Conservation (phyloP, 2,113 vertebrate genomes). For the Numenius arquata region DNA sequence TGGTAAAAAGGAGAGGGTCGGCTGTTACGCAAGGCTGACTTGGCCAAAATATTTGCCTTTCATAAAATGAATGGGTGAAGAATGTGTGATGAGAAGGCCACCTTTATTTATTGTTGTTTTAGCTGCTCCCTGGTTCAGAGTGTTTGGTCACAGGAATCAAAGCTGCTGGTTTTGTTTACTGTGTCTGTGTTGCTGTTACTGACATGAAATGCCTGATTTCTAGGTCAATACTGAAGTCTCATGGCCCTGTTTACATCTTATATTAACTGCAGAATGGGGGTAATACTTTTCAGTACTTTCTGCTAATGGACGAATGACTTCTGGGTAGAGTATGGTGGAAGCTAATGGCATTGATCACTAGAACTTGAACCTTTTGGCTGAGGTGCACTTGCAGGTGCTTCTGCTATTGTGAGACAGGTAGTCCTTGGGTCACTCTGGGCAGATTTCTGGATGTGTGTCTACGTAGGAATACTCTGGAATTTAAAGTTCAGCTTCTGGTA, state of each 20-base stretch:
- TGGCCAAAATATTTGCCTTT: not conserved
- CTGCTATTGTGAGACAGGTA: not conserved
- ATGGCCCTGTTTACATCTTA: not conserved
- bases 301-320: not conserved
- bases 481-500: not conserved
- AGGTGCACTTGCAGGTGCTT: not conserved
- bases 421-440: not conserved
- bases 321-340: not conserved
- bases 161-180: not conserved
- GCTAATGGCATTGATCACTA: not conserved
- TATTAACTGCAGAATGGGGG: not conserved
- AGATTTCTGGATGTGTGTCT: not conserved
- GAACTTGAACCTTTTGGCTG: not conserved
- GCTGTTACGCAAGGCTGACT: not conserved
- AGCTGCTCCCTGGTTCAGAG: not conserved
- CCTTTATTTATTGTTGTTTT: not conserved
- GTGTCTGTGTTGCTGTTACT: rapidly evolving
- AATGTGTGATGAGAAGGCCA: not conserved
- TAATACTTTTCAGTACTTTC: not conserved
- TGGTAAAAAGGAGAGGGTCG: not conserved
- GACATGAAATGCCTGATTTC: not conserved
- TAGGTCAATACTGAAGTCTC: not conserved
- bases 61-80: not conserved
- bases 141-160: not conserved
- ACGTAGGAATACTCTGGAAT: not conserved